phyloP scores from a whole-genome alignment of 2,888 invertebrate species.

The Meganola albula region DNA sequence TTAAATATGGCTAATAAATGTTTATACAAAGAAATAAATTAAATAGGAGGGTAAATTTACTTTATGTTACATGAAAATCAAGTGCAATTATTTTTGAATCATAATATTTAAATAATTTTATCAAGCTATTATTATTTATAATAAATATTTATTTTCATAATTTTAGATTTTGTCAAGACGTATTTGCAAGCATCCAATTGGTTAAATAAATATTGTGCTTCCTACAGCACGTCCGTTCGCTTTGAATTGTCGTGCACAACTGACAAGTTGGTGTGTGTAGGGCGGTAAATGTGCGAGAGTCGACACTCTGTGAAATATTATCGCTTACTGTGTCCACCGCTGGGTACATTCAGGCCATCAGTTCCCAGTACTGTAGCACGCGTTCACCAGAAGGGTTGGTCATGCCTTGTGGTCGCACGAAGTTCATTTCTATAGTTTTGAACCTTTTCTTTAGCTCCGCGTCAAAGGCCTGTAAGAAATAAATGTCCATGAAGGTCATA shows the following conservation, averaged over 20 bases:
- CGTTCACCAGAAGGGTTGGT: conserved; percentile 79
- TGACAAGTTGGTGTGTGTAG: conserved; percentile 9
- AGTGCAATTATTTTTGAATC: no score
- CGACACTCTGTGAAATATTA: conserved; percentile 4
- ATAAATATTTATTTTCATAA: no score
- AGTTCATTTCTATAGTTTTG: conserved; percentile 85
- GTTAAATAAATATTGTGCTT: conserved; percentile 9
- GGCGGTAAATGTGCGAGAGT: conserved; percentile 23
- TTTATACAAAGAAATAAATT: no score
- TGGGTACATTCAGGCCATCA: conserved; percentile 46
- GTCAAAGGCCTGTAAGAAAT: conserved; percentile 81
- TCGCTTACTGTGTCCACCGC: conserved; percentile 8
- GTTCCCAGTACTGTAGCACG: conserved; percentile 82
- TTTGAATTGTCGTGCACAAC: conserved; percentile 7
- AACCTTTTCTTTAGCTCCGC: conserved; percentile 86
- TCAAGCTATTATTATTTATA: no score
- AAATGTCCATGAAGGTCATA: no score
- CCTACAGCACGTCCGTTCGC: conserved; percentile 13
- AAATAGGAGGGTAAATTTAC: no score
- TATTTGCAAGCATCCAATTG: conserved; percentile 3
- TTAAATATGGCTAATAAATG: no score
- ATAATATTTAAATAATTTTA: no score
- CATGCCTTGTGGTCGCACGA: conserved; percentile 83
- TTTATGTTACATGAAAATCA: no score
- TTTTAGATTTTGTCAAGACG: no score